Percentiles rank a stretch among this genome's conserved stretches.
Conservation (phyloP, 2,113 vertebrate genomes). For the Marmota flaviventris region DNA sequence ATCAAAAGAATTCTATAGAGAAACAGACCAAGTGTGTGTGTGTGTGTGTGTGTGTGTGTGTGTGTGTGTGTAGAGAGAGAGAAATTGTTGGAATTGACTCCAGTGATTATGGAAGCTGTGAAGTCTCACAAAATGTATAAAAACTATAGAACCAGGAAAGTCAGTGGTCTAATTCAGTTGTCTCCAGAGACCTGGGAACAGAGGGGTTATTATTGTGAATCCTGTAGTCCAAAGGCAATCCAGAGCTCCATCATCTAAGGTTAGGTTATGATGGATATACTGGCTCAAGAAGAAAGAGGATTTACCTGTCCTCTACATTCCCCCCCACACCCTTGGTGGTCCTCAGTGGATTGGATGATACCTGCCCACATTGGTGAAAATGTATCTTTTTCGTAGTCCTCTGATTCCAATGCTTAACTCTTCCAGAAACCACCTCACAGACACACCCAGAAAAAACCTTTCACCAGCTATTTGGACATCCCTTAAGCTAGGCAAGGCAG, state of each 20-base stretch:
- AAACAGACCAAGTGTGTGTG: not conserved
- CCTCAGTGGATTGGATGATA: not conserved
- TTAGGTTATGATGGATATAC: not conserved
- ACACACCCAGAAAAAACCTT: not conserved
- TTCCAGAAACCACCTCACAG: not conserved
- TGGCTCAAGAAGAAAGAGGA: not conserved
- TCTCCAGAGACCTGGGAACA: not conserved
- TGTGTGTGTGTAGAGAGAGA: not conserved
- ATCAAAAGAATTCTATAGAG: not conserved
- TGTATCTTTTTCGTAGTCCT: not conserved
- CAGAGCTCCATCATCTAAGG: not conserved
- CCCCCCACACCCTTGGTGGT: not conserved
- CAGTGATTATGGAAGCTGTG: not conserved
- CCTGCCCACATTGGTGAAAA: not conserved
- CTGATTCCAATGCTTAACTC: not conserved
- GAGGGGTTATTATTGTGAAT: not conserved
- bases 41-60: no score
- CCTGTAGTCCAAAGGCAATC: not conserved
- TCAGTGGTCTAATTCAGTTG: not conserved
- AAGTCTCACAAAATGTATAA: not conserved
- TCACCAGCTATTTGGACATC: not conserved
- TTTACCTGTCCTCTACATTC: not conserved
- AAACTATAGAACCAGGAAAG: not conserved
- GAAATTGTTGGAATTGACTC: not conserved
- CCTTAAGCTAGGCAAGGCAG: not conserved